These are phyloP conservation scores for Melanotaenia boesemani DNA, from an alignment of 2,797 vertebrate genomes.

Conservation along the genomic window DNA sequence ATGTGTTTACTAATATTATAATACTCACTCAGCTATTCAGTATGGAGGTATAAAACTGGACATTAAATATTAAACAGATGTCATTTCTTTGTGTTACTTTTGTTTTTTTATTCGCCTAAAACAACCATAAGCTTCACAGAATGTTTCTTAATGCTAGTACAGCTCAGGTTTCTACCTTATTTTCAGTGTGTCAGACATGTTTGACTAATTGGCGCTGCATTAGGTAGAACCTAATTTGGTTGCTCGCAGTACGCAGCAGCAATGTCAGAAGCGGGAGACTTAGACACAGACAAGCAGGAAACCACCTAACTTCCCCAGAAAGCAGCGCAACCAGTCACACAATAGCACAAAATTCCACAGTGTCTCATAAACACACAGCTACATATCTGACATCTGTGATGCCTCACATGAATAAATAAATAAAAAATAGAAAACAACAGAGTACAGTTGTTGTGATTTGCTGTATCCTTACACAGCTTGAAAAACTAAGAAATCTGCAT, in stretches of 20 bases:
- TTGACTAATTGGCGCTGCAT: neutral
- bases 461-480: slow-evolving; percentile 21
- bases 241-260: neutral
- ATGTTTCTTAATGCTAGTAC: neutral
- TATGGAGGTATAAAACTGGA: neutral
- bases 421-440: neutral
- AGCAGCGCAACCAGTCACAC: neutral
- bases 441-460: neutral
- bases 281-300: slow-evolving; percentile 50
- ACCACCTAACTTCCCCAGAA: slow-evolving; percentile 59
- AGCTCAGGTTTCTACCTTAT: neutral
- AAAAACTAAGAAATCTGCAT: slow-evolving; percentile 10
- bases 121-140: neutral
- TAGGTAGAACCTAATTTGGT: slow-evolving; percentile 13
- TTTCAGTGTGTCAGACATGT: neutral
- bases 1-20: too few relatives aligned
- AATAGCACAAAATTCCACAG: slow-evolving; percentile 3
- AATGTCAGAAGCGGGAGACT: slow-evolving; percentile 17
- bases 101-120: neutral
- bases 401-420: neutral
- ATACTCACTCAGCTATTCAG: neutral
- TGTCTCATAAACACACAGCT: neutral
- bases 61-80: neutral
- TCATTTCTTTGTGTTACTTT: neutral
- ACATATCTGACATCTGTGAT: neutral